Conservation (phyloP, 2,113 vertebrate genomes). For the human (Homo sapiens) region GRCh38 chr7:35711001-35711500, state of each 20-base stretch:
- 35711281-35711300: not conserved
- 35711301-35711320: not conserved
- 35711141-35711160: constrained; percentile 16
- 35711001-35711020: constrained; percentile 39
- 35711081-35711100: constrained; percentile 36
- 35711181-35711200: constrained; percentile 1
- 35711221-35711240: not conserved
- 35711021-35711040: constrained; percentile 32
- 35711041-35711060: constrained; percentile 44
- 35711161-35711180: not conserved
- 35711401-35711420: not conserved
- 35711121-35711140: constrained; percentile 47
- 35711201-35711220: not conserved
- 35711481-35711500: not conserved
- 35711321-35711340: not conserved
- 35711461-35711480: not conserved
- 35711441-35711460: not conserved
- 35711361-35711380: not conserved
- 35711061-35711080: constrained; percentile 54
- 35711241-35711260: not conserved
- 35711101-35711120: constrained; percentile 48
- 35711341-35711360: not conserved
- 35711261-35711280: not conserved
- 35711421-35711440: not conserved
- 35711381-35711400: not conserved